phyloP scores from a whole-genome alignment of 2,113 vertebrate genomes.

The Perccottus glenii region DNA sequence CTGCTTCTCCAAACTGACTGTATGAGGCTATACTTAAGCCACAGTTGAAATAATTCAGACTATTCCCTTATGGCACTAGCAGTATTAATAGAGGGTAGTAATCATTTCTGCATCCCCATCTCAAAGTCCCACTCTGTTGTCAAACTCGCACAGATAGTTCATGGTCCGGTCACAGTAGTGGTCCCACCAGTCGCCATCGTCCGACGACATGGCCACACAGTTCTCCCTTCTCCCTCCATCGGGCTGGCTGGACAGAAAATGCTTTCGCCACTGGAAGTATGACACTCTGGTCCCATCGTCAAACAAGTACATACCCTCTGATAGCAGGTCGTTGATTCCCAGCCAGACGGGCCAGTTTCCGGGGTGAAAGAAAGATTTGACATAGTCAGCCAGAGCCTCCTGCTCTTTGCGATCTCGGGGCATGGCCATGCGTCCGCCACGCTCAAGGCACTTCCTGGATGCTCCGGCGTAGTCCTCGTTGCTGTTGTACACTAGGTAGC shows the following conservation, averaged over 20 bases:
- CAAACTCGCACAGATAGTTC: slow-evolving; percentile 90
- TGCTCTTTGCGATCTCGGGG: slow-evolving; percentile 84
- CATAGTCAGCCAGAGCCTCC: slow-evolving; percentile 82
- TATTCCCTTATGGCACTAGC: not conserved
- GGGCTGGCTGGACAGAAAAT: slow-evolving; percentile 86
- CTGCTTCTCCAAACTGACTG: not conserved
- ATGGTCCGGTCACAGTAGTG: slow-evolving; percentile 88
- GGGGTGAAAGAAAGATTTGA: slow-evolving; percentile 81
- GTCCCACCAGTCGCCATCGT: slow-evolving; percentile 94
- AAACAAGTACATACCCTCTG: slow-evolving; percentile 87
- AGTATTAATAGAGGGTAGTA: not conserved
- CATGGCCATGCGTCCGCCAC: slow-evolving; percentile 87
- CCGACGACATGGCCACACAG: slow-evolving; percentile 89
- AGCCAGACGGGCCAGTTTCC: slow-evolving; percentile 92
- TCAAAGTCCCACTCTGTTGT: slow-evolving; percentile 73
- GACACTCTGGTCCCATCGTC: slow-evolving; percentile 85
- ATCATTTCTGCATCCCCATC: not conserved
- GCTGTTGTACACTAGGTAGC: slow-evolving; percentile 84
- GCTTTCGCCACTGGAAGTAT: slow-evolving; percentile 89
- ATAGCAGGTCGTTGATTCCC: slow-evolving; percentile 85
- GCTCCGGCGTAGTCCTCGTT: slow-evolving; percentile 82
- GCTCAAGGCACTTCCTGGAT: slow-evolving; percentile 79
- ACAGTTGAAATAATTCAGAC: not conserved
- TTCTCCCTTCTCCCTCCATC: slow-evolving; percentile 88
- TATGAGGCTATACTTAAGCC: not conserved